Evolutionary conservation across 2,888 invertebrate species (phyloP), one percentile per base, ranked within the genome.

Genomic region (Drosophila greeni): DNA sequence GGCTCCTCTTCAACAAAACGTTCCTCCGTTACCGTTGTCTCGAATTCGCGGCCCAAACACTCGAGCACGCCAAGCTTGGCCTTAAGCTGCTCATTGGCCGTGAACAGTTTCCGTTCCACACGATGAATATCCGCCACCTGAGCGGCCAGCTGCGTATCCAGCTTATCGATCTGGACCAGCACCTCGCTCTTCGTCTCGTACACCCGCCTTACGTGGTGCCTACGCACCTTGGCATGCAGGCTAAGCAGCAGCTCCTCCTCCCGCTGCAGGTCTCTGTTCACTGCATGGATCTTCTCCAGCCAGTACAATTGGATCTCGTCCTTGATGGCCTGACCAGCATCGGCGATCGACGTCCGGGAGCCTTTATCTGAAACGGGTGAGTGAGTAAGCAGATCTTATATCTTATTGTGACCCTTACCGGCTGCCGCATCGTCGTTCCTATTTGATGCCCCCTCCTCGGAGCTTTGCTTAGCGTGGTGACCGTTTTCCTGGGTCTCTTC

Each of bases 211-310:
- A 86, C 75, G 65, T 87, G 87, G 76, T 92, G 92, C 66, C 92
- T 89, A 74, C 92, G 91, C 6, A 92, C 91, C 87, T 92, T 92
- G 4, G 92, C 91, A 33, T 92, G 91, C 37, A 95, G 86, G 74
- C 94, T 90, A 5, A 94, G 92, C 3, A 95, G 90, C 59, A 92
- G 88, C 85, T 94, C 94, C 85, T 95, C 94, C 86, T 95, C 94
- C 60, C 92, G 90, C 61, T 94, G 92, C 60, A 95, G 88, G 79
- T 92, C 91, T 84, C 94, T 93, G 86, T 95, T 95, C 26, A 95
- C 89, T 54, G 92, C 92, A 24, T 93, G 91, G 49, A 95, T 91
- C 87, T 92, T 93, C 81, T 95, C 95, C 78, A 94, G 89, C 73
- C 94, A 90, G 77, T 93, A 92, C n/a, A 93, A 91, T 88, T 94